Evolutionary conservation across 2,888 invertebrate species (phyloP).

Genomic region (Drosophila falleni): DNA sequence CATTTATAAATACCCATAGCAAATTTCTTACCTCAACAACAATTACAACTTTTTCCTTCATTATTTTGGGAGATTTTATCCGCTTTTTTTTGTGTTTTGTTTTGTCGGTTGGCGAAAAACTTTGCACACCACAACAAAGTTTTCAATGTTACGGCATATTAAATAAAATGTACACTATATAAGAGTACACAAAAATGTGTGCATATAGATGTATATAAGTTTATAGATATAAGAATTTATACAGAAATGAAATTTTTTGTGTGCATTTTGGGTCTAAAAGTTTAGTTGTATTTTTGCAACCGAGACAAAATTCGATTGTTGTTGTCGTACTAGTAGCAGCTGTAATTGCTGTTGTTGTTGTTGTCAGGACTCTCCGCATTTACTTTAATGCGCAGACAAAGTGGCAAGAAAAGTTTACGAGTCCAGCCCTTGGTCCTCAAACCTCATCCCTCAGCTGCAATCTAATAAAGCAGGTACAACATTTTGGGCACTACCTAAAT

Average conservation of each 20-base stretch:
- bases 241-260: conserved; percentile 39
- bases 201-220: conserved; percentile 5
- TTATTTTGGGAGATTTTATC: conserved; percentile 28
- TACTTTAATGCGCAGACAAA: conserved; percentile 73
- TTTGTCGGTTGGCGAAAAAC: conserved; percentile 53
- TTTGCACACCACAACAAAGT: conserved; percentile 62
- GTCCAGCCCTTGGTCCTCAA: conserved; percentile 16
- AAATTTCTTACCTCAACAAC: conserved; percentile 77
- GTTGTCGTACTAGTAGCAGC: conserved; percentile 18
- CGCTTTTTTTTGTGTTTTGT: conserved; percentile 34
- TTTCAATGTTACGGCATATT: conserved; percentile 76
- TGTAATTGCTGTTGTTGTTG: conserved; percentile 31
- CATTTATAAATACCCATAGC: conserved; percentile 56
- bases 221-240: conserved; percentile 20
- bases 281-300: conserved; percentile 57
- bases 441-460: conserved; percentile 41
- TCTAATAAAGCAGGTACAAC: conserved; percentile 74
- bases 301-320: conserved; percentile 34
- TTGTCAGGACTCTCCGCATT: conserved; percentile 44
- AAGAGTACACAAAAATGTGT: conserved; percentile 1
- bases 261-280: conserved; percentile 56
- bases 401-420: conserved; percentile 73
- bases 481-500: conserved; percentile 60
- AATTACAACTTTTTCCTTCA: conserved; percentile 69
- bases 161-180: conserved; percentile 54